Conservation (phyloP, 2,888 invertebrate species). For the Drosophila ezoana region DNA sequence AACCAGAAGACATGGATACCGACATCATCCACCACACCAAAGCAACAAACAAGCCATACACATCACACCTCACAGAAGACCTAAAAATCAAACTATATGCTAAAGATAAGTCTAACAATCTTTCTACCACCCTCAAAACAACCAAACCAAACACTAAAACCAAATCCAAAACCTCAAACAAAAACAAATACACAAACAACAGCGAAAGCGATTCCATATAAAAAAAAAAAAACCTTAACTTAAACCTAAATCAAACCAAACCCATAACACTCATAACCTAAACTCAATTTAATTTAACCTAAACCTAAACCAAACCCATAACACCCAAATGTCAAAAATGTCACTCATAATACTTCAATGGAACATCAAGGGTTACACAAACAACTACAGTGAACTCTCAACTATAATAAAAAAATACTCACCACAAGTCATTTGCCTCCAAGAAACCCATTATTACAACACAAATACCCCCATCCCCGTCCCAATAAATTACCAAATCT, state of each 20-base stretch:
- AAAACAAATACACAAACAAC: background rate
- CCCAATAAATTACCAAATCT: constrained; percentile 13
- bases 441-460: background rate
- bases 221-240: no score
- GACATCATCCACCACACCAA: background rate
- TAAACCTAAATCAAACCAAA: no score
- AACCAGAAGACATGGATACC: constrained; percentile 1
- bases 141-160: background rate
- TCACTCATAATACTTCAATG: constrained; percentile 1
- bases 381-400: constrained; percentile 1
- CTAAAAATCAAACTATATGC: background rate
- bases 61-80: background rate
- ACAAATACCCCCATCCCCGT: background rate
- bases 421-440: constrained; percentile 1
- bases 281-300: background rate
- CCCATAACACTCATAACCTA: background rate
- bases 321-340: background rate
- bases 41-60: background rate
- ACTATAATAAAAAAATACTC: background rate
- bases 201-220: background rate
- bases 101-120: background rate
- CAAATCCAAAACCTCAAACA: background rate
- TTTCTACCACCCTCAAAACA: background rate
- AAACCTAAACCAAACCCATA: background rate
- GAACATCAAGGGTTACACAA: background rate